A percentile compares a stretch with the other conserved stretches of the same genome.
Conservation (phyloP, 2,888 invertebrate genomes). For the Tetheella fluctuosa region DNA sequence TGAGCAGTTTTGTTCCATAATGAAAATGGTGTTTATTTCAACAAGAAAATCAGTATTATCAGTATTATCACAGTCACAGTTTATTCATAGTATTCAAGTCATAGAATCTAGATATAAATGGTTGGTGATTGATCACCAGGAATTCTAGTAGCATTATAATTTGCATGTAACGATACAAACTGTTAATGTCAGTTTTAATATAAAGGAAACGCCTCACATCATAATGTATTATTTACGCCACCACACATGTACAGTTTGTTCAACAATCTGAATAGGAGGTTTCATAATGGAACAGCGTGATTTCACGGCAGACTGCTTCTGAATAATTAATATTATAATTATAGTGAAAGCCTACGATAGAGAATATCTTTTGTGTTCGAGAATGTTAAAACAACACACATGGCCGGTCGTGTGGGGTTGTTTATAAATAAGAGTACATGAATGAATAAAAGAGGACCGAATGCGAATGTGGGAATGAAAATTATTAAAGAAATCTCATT, state of each 20-base stretch:
- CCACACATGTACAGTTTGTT: slow-evolving; percentile 24
- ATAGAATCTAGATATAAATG: not conserved
- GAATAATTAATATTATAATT: slow-evolving; percentile 62
- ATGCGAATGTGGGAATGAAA: no score
- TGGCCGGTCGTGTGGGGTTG: slow-evolving; percentile 24
- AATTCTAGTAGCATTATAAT: not conserved
- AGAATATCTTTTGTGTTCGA: slow-evolving; percentile 11
- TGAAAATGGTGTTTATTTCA: no score
- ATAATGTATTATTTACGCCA: slow-evolving; percentile 29
- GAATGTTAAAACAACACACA: slow-evolving; percentile 31
- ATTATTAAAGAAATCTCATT: no score
- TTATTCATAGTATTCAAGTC: not conserved
- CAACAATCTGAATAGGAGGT: slow-evolving; percentile 36
- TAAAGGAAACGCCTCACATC: not conserved
- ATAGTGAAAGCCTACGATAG: slow-evolving; percentile 47
- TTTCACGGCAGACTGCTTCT: slow-evolving; percentile 58
- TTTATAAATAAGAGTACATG: not conserved
- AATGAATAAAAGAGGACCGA: not conserved
- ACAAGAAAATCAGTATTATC: no score
- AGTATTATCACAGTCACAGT: not conserved
- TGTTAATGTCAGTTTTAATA: slow-evolving; percentile 3
- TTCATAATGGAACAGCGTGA: slow-evolving; percentile 40
- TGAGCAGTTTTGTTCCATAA: no score
- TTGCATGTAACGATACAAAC: not conserved
- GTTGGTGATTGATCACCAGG: slow-evolving; percentile 1